Evolutionary conservation across 2,113 vertebrate genomes (phyloP), one percentile per base, ranked within the genome.

Genomic region (Odontesthes bonariensis): DNA sequence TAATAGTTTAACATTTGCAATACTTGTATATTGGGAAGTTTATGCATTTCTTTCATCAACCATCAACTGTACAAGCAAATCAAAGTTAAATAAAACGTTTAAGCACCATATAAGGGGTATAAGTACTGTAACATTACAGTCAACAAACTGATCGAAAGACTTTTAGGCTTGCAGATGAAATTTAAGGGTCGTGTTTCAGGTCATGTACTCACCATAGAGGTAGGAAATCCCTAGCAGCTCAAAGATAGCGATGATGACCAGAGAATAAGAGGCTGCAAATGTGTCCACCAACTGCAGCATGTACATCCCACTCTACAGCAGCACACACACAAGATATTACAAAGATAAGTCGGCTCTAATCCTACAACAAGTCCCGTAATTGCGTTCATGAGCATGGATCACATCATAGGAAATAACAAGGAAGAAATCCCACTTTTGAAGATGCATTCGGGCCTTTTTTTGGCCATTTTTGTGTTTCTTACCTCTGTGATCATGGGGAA

Each of bases 401-500:
- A 1, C 38, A 75, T 66, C 17, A 55, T 22, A 56, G 59, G 35
- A 73, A 77, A 67, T 23, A 23, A 56, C 66, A 76, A 51, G 68
- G 42, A 44, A 71, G n/a, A 32, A 75, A 62, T 69, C 54, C 35
- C 14, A 2, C 49, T 38, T 38, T 38, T 38, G 2, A 38, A 38
- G 5, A 12, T 38, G 35, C 7, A 38, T 44, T 44, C 14, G 5
- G 42, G 42, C 13, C 13, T 44, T 44, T 20, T 23, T 51, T 27
- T 3, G 52, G 57, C 35, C n/a, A n/a, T n/a, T n/a, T n/a, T 53
- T 11, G 49, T 38, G 49, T 40, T n/a, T n/a, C 57, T 5, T 90
- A 99, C 98, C 97, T 99, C 97, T 68, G 95, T 99, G 89, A 99
- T 97, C 98, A 99, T 99, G 17, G 98, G 97, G 67, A 99, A 99